These are phyloP conservation scores for Chitala chitala DNA, from an alignment of 2,113 vertebrate genomes.

Conservation along the genomic window DNA sequence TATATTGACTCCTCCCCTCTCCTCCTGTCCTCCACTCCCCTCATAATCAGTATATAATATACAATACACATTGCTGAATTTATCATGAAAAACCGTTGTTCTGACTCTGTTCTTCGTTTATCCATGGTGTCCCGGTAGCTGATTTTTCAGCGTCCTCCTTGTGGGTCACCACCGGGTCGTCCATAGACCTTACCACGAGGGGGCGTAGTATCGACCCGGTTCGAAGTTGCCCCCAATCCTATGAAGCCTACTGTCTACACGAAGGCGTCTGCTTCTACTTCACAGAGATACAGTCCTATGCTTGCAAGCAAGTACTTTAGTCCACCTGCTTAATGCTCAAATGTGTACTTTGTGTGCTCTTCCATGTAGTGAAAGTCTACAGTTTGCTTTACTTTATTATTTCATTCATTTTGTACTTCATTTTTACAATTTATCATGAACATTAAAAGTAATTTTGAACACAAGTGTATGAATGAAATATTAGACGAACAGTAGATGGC, in stretches of 20 bases:
- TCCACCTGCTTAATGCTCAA: too few species aligned
- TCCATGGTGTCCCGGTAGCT: conserved; percentile 21
- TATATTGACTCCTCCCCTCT: too few species aligned
- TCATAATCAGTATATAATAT: too few species aligned
- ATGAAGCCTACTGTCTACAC: conserved; percentile 79
- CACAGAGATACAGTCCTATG: conserved; percentile 68
- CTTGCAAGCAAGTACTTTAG: conserved; percentile 77
- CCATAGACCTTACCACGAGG: conserved; percentile 42
- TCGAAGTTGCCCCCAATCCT: conserved; percentile 63
- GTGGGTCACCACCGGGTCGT: conserved; percentile 35
- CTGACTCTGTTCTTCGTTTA: not conserved
- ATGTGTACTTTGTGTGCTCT: too few species aligned
- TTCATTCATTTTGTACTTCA: not conserved
- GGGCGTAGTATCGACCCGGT: conserved; percentile 33
- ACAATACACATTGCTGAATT: too few species aligned
- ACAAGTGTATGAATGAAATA: not conserved
- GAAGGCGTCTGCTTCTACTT: conserved; percentile 78
- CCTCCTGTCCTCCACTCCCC: too few species aligned
- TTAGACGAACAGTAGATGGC: conserved; percentile 50
- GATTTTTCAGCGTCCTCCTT: too few species aligned
- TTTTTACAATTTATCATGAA: not conserved
- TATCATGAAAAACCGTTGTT: too few species aligned
- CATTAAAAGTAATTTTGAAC: not conserved
- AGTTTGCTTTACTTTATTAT: too few species aligned
- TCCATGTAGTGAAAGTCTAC: too few species aligned